A percentile compares a stretch with the other conserved stretches of the same genome.
phyloP scores from a whole-genome alignment of 2,797 vertebrate genomes.

The Epinephelus malabaricus region DNA sequence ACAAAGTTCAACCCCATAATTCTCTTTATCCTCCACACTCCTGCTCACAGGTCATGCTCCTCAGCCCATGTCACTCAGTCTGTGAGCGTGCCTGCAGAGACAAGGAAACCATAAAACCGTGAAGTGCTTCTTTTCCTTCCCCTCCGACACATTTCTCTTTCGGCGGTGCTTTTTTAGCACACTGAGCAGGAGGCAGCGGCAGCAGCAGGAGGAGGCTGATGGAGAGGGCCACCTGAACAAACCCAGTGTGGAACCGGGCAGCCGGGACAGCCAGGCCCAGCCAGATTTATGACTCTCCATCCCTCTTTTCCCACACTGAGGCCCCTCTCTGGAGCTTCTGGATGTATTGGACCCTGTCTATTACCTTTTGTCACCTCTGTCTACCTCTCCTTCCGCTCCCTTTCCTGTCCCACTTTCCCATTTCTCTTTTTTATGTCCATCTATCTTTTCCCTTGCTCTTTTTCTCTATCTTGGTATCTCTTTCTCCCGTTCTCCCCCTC shows the following conservation, averaged over 20 bases:
- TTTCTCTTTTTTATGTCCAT: conserved; percentile 43
- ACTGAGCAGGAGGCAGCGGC: conserved; percentile 58
- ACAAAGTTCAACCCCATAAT: conserved; percentile 63
- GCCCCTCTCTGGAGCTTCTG: conserved; percentile 73
- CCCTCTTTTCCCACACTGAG: conserved; percentile 75
- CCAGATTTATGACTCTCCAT: conserved; percentile 82
- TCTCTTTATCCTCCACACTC: conserved; percentile 54
- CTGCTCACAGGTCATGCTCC: conserved; percentile 61
- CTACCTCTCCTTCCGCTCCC: conserved; percentile 52
- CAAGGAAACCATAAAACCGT: conserved; percentile 78
- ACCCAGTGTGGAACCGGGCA: conserved; percentile 75
- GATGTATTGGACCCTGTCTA: conserved; percentile 66
- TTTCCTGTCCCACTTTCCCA: conserved; percentile 53
- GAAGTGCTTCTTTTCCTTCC: conserved; percentile 69
- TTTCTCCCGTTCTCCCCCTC: conserved; percentile 36
- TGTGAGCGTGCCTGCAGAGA: conserved; percentile 67
- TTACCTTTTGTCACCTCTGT: conserved; percentile 72
- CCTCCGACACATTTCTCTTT: conserved; percentile 69
- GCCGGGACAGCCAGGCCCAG: conserved; percentile 57
- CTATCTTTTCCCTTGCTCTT: conserved; percentile 38
- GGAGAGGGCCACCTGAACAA: conserved; percentile 87
- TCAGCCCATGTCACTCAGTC: conserved; percentile 61
- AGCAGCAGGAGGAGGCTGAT: conserved; percentile 68
- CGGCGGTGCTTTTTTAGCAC: conserved; percentile 52
- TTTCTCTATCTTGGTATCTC: conserved; percentile 57